A percentile compares a stretch with the other conserved stretches of the same genome.
These are phyloP conservation scores for Petrocephalus sullivani DNA, from an alignment of 2,797 vertebrate species.

Conservation along the genomic window DNA sequence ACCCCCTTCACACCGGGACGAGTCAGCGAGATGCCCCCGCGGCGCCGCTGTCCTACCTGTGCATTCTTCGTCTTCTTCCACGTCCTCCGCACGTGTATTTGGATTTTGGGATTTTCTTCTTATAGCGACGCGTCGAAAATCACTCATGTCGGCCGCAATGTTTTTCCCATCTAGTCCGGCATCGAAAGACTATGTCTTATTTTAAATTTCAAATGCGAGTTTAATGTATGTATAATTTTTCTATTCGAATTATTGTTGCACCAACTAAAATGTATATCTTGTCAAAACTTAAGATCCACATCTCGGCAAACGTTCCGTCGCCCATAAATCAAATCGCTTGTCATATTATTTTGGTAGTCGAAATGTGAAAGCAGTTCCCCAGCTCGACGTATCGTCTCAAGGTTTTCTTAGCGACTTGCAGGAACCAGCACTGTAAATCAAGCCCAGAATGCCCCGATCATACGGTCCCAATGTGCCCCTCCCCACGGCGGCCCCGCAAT, in stretches of 20 bases:
- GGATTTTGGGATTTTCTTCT: conserved; percentile 41
- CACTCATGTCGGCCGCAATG: conserved; percentile 38
- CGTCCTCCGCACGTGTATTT: background rate
- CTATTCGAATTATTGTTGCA: background rate
- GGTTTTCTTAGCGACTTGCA: background rate
- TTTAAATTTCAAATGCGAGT: background rate
- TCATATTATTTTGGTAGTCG: background rate
- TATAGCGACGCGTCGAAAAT: conserved; percentile 53
- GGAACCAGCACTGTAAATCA: background rate
- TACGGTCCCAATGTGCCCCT: background rate
- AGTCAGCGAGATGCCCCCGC: background rate
- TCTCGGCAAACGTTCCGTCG: background rate
- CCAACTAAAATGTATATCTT: background rate
- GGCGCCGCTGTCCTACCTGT: conserved; percentile 38
- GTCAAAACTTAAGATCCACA: background rate
- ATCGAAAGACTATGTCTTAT: background rate
- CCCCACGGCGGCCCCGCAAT: background rate
- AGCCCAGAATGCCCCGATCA: background rate
- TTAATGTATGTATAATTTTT: background rate
- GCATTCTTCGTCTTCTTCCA: conserved; percentile 14
- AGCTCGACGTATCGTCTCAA: background rate
- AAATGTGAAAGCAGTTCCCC: background rate
- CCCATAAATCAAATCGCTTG: background rate
- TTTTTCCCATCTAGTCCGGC: conserved; percentile 39
- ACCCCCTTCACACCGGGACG: background rate